Base-by-base conservation (phyloP, 2,797 vertebrate species). In the Danio choprae region DNA sequence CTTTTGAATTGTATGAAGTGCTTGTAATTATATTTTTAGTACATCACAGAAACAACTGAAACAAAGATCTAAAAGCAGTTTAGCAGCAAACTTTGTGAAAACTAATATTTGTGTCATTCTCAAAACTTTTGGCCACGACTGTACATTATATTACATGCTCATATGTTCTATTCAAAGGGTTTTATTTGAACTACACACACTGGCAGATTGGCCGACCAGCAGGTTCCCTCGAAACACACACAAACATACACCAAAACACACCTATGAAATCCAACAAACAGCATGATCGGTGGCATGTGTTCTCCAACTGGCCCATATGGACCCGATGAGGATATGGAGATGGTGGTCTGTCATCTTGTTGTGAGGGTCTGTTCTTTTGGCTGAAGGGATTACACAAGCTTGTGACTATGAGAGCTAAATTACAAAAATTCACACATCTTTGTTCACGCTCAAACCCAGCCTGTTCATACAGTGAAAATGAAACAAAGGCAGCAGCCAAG, bases 401-500 rank as follows among this genome's bases (percentile, higher is more conserved):
- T 7, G 67, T 13, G 69, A 29, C 29, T 20, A 43, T 51, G 5
- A n/a, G 46, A 15, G 46, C 55, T 12, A 60, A 72, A 67, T 20
- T 10, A 53, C 12, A 48, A 77, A 68, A 22, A 20, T 74, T 85
- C 36, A 68, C 44, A 79, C 43, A 6, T 63, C 68, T 59, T 18
- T 59, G 60, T 29, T 67, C 18, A 46, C 20, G 51, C 10, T 22
- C 44, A 38, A 65, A 53, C 62, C 48, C 62, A 63, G 60, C 41
- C 62, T 38, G 55, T 58, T 63, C 20, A 40, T 6, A 36, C 15
- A 63, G 60, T 63, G 22, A 43, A 65, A 82, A 73, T 51, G 4
- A 84, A 83, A 83, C 53, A 62, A 76, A 78, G 74, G 43, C 40
- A 79, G 46, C 18, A 79, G 70, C 70, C 53, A 48, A 67, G 46